A percentile compares a stretch with the other conserved stretches of the same genome.
Evolutionary conservation across 2,113 vertebrate genomes (phyloP).

Genomic region (Megaceryle torquata): DNA sequence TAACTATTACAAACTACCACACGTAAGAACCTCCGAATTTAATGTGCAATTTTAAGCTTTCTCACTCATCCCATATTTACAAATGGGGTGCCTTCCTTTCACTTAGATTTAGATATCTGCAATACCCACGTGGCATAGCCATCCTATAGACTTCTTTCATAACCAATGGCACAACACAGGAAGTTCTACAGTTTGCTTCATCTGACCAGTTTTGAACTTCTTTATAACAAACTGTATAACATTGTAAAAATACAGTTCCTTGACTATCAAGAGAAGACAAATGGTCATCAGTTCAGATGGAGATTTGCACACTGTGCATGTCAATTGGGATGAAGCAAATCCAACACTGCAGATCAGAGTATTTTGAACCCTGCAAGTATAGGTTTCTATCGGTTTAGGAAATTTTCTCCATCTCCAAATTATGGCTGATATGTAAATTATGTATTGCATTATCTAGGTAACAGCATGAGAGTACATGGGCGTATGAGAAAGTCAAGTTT

Average conservation of each 20-base stretch:
- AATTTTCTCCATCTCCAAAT: not conserved
- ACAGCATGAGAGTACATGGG: not conserved
- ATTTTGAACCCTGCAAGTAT: not conserved
- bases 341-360: not conserved
- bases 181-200: not conserved
- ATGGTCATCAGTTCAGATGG: not conserved
- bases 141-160: not conserved
- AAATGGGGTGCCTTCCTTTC: not conserved
- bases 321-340: not conserved
- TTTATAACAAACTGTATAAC: rapidly evolving
- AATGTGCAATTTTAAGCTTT: not conserved
- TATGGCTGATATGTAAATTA: not conserved
- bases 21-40: not conserved
- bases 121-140: not conserved
- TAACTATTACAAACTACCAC: not conserved
- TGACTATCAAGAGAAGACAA: not conserved
- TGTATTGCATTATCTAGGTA: not conserved
- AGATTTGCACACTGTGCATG: not conserved
- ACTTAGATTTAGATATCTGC: not conserved
- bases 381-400: not conserved
- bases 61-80: not conserved
- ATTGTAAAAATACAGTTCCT: not conserved
- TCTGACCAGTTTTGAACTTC: not conserved
- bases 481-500: not conserved
- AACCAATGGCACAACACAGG: not conserved